Conservation (phyloP, 2,888 invertebrate species). For the Agrypnus murinus region DNA sequence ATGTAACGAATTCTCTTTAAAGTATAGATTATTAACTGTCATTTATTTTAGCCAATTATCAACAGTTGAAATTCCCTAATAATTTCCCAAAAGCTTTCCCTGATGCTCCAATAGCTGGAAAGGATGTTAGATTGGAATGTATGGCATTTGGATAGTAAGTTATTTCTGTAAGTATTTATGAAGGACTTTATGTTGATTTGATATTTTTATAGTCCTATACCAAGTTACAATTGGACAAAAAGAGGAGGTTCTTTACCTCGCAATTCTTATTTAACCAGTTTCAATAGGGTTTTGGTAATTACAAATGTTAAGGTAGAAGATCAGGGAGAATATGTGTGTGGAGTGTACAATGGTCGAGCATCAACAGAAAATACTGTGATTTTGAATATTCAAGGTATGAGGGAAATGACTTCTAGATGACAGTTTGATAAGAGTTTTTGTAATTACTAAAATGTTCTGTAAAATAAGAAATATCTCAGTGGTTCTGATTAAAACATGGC, state of each 20-base stretch:
- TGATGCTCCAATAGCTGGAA: slow-evolving; percentile 91
- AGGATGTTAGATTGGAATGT: slow-evolving; percentile 94
- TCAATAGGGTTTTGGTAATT: slow-evolving; percentile 89
- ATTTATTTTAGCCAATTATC: slow-evolving; percentile 81
- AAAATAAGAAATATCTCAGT: no score
- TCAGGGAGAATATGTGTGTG: slow-evolving; percentile 93
- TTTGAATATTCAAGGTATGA: slow-evolving; percentile 83
- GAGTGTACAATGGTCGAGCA: slow-evolving; percentile 86
- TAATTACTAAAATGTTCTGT: slow-evolving; percentile 41
- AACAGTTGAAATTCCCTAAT: slow-evolving; percentile 93
- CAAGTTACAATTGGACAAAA: slow-evolving; percentile 95
- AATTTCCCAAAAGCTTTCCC: slow-evolving; percentile 97
- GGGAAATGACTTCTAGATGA: no score
- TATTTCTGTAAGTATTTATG: slow-evolving; percentile 33
- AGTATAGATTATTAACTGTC: background rate
- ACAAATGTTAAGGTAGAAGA: slow-evolving; percentile 92
- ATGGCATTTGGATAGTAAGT: slow-evolving; percentile 95
- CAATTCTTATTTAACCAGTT: slow-evolving; percentile 82
- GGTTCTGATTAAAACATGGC: no score
- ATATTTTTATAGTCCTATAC: slow-evolving; percentile 80
- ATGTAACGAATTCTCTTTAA: slow-evolving; percentile 63
- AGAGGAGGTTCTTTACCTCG: slow-evolving; percentile 83
- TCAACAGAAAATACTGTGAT: slow-evolving; percentile 84
- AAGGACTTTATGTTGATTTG: slow-evolving; percentile 10
- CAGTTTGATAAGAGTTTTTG: no score